Evolutionary conservation across 2,113 vertebrate species (phyloP).

Genomic region (Prolemur simus): DNA sequence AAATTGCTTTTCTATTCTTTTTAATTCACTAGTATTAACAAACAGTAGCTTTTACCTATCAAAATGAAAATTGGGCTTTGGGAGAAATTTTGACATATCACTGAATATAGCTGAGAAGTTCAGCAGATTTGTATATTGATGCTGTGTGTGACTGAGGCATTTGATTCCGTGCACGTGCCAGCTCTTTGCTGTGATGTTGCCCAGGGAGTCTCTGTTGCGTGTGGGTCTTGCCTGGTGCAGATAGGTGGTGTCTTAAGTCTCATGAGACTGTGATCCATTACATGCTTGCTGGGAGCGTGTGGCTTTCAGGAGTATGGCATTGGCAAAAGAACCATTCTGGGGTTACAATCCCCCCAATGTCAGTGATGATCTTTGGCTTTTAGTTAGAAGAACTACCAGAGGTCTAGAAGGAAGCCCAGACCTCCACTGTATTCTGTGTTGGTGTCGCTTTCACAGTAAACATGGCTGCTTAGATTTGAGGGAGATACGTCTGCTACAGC

Average conservation of each 20-base stretch:
- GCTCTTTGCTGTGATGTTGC: neutral
- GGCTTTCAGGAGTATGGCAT: neutral
- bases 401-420: neutral
- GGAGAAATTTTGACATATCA: neutral
- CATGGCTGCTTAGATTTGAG: neutral
- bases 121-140: neutral
- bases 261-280: accelerated
- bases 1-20: slow-evolving; percentile 10
- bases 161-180: neutral
- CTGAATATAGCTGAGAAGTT: neutral
- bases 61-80: neutral
- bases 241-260: neutral
- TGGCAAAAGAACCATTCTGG: neutral
- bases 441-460: neutral
- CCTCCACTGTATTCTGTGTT: accelerated
- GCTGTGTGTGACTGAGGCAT: neutral
- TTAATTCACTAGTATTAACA: neutral
- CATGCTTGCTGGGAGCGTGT: accelerated
- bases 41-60: neutral
- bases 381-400: neutral
- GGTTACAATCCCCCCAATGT: neutral
- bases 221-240: neutral
- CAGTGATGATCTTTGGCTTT: neutral
- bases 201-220: neutral
- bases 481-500: neutral